Evolutionary conservation across 2,888 invertebrate genomes (phyloP).

Genomic region (Oithona nana): DNA sequence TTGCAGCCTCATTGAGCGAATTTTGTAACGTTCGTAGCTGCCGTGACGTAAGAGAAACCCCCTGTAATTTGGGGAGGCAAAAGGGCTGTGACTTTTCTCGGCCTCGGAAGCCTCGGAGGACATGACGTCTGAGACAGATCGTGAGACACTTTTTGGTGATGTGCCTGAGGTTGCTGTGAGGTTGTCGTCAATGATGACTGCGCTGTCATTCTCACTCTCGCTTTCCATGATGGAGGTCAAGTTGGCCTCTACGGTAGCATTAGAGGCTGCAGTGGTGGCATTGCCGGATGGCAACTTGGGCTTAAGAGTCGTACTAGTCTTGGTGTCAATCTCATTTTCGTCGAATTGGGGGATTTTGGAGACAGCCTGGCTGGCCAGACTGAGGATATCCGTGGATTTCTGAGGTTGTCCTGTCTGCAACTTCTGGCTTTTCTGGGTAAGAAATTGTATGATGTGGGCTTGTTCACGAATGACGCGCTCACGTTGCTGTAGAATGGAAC

Average conservation of each 20-base stretch:
- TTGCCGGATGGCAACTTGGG: neutral
- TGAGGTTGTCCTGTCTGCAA: too few relatives aligned
- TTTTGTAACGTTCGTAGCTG: slow-evolving; percentile 1
- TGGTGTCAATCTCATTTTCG: neutral
- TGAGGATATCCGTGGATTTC: neutral
- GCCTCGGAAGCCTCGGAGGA: neutral
- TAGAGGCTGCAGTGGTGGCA: neutral
- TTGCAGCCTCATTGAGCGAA: neutral
- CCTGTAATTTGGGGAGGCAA: neutral
- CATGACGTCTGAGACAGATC: neutral
- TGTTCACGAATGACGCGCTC: slow-evolving; percentile 12
- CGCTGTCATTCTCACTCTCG: slow-evolving; percentile 9
- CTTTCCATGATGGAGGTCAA: neutral
- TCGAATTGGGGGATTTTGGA: slow-evolving; percentile 19
- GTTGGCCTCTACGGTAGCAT: neutral
- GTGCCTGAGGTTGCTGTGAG: neutral
- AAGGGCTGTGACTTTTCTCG: neutral
- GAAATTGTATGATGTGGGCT: slow-evolving; percentile 8
- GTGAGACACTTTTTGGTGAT: neutral
- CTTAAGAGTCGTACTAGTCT: neutral
- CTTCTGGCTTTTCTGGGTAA: neutral
- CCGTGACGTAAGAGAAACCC: neutral
- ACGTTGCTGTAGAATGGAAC: neutral
- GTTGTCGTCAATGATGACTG: slow-evolving; percentile 13
- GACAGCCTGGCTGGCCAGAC: slow-evolving; percentile 20